Percentiles rank a stretch among this genome's conserved stretches.
Evolutionary conservation across 35 echinoderm and acorn worm species (phyloP).

Genomic region (Lytechinus variegatus): DNA sequence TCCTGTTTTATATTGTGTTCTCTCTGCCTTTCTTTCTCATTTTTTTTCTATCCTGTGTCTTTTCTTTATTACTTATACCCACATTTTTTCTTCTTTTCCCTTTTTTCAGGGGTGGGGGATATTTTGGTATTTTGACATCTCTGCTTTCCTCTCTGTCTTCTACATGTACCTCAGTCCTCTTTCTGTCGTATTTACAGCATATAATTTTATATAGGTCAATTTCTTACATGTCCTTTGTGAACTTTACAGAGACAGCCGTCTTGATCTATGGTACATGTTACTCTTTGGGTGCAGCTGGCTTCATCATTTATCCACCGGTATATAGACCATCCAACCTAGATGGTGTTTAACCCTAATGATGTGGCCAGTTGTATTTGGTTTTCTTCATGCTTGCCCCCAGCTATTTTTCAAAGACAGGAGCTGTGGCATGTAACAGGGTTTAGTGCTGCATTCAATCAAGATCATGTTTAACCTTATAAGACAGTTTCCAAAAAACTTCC

Average conservation of each 20-base stretch:
- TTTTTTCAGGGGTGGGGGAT: no score
- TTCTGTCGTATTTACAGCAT: neutral
- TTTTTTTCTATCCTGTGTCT: no score
- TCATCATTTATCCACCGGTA: neutral
- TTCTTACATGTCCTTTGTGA: neutral
- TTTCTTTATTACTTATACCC: no score
- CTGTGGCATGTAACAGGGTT: neutral
- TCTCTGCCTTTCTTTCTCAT: no score
- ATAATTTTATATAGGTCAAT: neutral
- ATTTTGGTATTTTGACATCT: no score
- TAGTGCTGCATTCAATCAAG: neutral
- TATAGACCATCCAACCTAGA: neutral
- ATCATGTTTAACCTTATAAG: no score
- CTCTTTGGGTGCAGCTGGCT: neutral
- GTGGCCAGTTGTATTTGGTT: constrained; percentile 1
- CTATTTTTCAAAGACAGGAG: neutral
- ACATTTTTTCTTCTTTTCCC: no score
- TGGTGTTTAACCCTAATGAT: constrained; percentile 18
- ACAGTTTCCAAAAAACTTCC: no score
- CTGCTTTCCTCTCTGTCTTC: no score
- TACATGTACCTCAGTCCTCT: no score
- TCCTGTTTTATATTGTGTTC: no score
- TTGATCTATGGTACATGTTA: neutral
- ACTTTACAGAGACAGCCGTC: neutral
- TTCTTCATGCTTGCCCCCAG: neutral